Conservation (phyloP, 2,888 invertebrate genomes). For the Suillia variegata region DNA sequence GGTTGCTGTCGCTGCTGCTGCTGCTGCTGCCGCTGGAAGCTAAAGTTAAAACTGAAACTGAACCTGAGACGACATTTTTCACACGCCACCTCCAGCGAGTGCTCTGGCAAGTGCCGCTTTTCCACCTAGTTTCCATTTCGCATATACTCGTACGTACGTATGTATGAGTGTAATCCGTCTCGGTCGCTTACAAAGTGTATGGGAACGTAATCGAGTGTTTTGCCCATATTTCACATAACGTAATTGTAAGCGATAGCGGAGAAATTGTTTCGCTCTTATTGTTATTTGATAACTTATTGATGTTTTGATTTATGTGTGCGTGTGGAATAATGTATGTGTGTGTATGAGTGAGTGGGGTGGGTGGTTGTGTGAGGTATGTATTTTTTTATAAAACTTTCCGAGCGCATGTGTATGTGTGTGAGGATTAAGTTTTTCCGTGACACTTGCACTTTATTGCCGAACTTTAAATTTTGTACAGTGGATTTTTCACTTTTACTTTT, state of each 20-base stretch:
- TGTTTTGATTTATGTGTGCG: conserved; percentile 21
- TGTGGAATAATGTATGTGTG: background rate
- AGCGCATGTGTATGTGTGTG: background rate
- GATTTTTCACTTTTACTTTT: conserved; percentile 4
- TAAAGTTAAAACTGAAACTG: background rate
- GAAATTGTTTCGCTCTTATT: conserved; percentile 21
- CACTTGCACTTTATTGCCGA: conserved; percentile 10
- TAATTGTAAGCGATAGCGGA: conserved; percentile 15
- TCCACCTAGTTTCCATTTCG: background rate
- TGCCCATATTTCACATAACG: background rate
- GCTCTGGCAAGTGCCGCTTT: too few relatives aligned
- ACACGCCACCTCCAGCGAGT: background rate
- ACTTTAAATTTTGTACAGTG: conserved; percentile 3
- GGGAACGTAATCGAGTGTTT: too few relatives aligned
- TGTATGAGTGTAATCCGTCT: too few relatives aligned
- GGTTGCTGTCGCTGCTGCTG: background rate
- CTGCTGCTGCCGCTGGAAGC: background rate
- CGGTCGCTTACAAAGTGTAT: too few relatives aligned
- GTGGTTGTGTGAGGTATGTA: background rate
- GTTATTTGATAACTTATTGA: conserved; percentile 24
- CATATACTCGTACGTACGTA: too few relatives aligned
- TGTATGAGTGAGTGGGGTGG: background rate
- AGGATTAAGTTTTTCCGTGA: conserved; percentile 5
- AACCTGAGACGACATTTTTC: background rate
- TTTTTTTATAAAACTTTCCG: background rate